Evolutionary conservation across 2,888 invertebrate genomes (phyloP).

Genomic region (Volucella inanis): DNA sequence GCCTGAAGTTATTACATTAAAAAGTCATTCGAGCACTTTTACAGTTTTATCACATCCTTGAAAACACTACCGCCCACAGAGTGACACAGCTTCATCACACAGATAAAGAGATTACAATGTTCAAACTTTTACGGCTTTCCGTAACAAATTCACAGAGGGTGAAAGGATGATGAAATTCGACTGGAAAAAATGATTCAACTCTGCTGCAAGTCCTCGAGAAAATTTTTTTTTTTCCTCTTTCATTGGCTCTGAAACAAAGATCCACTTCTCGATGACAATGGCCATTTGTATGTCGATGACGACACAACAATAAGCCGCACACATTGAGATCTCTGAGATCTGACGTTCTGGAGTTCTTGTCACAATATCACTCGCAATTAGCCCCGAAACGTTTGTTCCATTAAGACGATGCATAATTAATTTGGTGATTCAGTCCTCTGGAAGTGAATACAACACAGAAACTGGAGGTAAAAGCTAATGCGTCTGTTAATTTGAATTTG

Average conservation of each 20-base stretch:
- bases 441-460: neutral
- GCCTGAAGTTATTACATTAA: constrained; percentile 45
- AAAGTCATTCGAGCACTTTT: constrained; percentile 47
- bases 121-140: constrained; percentile 31
- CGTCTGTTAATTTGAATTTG: constrained; percentile 15
- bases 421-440: constrained; percentile 3
- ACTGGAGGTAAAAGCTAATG: neutral
- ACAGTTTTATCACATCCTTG: constrained; percentile 51
- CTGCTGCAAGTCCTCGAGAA: neutral
- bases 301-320: neutral
- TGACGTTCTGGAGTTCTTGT: neutral
- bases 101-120: constrained; percentile 48
- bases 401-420: constrained; percentile 56
- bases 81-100: neutral
- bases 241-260: constrained; percentile 1
- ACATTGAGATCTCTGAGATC: neutral
- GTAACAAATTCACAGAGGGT: neutral
- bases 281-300: constrained; percentile 49
- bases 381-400: constrained; percentile 46
- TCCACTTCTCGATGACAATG: constrained; percentile 3
- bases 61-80: constrained; percentile 4
- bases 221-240: constrained; percentile 32
- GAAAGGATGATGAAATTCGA: neutral
- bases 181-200: constrained; percentile 7
- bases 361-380: constrained; percentile 46